Evolutionary conservation across 2,888 invertebrate genomes (phyloP), one percentile per base, ranked within the genome.

Genomic region (Agrotis puta): DNA sequence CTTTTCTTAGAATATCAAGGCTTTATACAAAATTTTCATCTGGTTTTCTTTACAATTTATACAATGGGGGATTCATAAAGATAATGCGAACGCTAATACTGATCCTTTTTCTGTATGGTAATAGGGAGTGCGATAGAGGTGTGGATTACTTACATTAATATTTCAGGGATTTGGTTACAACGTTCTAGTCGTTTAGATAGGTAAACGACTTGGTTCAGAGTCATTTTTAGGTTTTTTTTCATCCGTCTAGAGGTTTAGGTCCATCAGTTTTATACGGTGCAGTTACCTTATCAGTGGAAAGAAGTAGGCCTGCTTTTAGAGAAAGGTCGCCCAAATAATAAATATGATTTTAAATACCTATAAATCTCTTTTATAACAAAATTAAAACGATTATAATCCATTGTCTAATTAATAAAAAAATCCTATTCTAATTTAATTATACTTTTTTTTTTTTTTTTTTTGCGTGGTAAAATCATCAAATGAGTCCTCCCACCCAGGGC

Each of bases 31-130:
- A 68, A 72, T 70, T 81, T 81, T 70, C 65, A 73, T 70, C 33
- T 66, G 56, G 59, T 64, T 76, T 81, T 67, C 77, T 72, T 62
- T 67, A 77, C 75, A 76, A 61, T 74, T 64, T 50, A 66, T 69
- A 83, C 75, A 83, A 83, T 80, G 53, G 81, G 53, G 81, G 63
- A 69, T 65, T 68, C 45, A 83, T 80, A 83, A 81, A 80, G 81
- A 74, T 81, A 80, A 83, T 80, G 48, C 22, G 22, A 79, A 61
- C 1, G 59, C 61, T 43, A n/a, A n/a, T n/a, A 18, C 80, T 64
- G 74, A 74, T 62, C 56, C 61, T 74, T 80, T 76, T 57, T 64
- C 45, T 64, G 59, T 76, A 74, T 74, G 56, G 27, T 64, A 79
- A 64, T 74, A 57, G 51, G 80, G 47, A 64, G 18, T 51, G 33